Conservation (phyloP, 2,113 vertebrate species). For the Rhegmatorhina hoffmannsi region DNA sequence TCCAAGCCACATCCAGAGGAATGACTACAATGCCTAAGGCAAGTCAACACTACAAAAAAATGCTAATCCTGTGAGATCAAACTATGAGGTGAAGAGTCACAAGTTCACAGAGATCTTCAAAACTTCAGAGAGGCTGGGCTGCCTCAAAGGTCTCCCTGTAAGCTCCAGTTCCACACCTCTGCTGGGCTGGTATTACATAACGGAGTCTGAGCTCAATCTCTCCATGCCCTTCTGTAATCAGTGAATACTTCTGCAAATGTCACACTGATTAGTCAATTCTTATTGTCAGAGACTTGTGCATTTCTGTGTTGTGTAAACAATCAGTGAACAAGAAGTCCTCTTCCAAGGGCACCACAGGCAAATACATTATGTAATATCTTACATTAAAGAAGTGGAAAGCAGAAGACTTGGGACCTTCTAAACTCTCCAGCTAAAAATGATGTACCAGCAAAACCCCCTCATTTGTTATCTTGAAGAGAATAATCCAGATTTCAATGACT, state of each 20-base stretch:
- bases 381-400: neutral
- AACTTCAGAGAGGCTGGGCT: neutral
- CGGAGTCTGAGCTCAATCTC: neutral
- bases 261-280: constrained; percentile 33
- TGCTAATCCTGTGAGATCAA: neutral
- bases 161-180: neutral
- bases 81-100: neutral
- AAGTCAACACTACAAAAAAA: neutral
- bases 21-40: neutral
- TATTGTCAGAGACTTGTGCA: constrained; percentile 31
- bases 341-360: constrained; percentile 26
- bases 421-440: neutral
- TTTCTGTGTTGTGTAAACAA: constrained; percentile 50
- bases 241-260: constrained; percentile 29
- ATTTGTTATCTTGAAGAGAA: neutral
- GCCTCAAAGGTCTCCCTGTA: neutral
- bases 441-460: neutral
- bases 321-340: constrained; percentile 12
- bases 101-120: neutral
- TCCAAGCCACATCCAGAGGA: neutral
- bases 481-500: neutral
- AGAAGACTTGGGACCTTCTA: neutral
- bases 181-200: neutral
- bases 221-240: constrained; percentile 23
- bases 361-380: neutral